Base-by-base conservation (phyloP, 2,113 vertebrate species). In the Vidua macroura region DNA sequence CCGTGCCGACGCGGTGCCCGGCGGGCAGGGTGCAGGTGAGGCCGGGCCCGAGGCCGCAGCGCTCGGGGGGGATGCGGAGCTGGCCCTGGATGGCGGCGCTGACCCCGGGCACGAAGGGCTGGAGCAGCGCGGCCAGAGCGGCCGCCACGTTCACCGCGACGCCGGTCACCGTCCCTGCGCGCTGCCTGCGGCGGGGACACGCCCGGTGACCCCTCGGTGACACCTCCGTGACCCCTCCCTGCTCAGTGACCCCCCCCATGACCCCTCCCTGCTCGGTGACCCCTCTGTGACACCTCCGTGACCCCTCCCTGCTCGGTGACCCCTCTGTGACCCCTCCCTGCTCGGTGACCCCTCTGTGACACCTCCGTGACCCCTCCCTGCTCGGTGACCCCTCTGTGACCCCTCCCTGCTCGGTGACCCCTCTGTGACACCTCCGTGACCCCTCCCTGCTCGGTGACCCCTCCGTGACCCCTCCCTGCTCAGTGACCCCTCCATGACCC, bases 31-130 rank as follows among this genome's bases (percentile, higher is more conserved):
- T 88, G 79, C 99, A 99, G 22, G 96, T 93, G 85, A 99, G 99
- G 84, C 90, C 20, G 46, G 96, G 59, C 74, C 83, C 86, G 88
- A 99, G 97, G 68, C 98, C 69, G 2, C 76, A 92, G 81, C 97
- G 97, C 55, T 96, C 95, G 0, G 90, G 77, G 23, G 98, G 97
- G 27, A 98, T 97, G 53, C 91, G 30, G 67, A 99, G 97, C 95
- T 99, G 99, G 33, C 80, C 87, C 87, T 98, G 98, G 97, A 99
- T 99, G 89, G 98, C 97, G 10, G 95, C 75, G 64, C 99, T 99
- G 89, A 99, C 87, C 0, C 97, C 92, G 6, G 99, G 99, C 99
- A 99, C 99, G 96, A 99, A 99, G 4, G 99, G 99, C 94, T 98
- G 97, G 13, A 99, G 92, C 98, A 99, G 98, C 68, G 98, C 95